Percentiles rank a stretch among this genome's conserved stretches.
These are phyloP conservation scores for Euwallacea similis DNA, from an alignment of 1,140 invertebrate genomes.

Conservation along the genomic window DNA sequence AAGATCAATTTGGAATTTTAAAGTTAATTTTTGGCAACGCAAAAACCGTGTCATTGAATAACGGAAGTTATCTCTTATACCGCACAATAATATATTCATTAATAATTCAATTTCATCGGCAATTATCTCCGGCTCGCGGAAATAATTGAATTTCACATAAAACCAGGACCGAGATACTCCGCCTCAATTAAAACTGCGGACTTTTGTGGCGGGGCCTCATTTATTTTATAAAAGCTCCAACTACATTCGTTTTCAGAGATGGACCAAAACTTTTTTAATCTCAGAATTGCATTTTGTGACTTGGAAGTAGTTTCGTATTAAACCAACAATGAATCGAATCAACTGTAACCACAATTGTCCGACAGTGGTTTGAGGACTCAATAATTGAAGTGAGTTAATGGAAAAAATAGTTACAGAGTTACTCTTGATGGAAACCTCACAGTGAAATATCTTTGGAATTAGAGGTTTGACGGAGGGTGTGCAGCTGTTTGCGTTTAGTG, in stretches of 20 bases:
- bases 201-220: slow-evolving; percentile 10
- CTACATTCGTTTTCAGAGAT: slow-evolving; percentile 3
- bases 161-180: neutral
- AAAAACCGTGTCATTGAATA: neutral
- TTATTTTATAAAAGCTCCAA: slow-evolving; percentile 6
- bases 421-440: too few species aligned
- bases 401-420: too few species aligned
- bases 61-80: slow-evolving; percentile 5
- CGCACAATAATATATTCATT: neutral
- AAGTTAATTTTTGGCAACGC: too few species aligned
- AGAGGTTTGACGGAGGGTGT: too few species aligned
- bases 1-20: too few species aligned
- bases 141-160: slow-evolving; percentile 17
- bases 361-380: too few species aligned
- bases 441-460: too few species aligned
- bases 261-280: neutral
- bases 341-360: too few species aligned
- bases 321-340: too few species aligned
- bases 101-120: slow-evolving; percentile 6
- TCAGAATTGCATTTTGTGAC: neutral
- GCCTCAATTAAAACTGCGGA: slow-evolving; percentile 6
- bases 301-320: too few species aligned
- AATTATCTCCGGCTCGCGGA: slow-evolving; percentile 11
- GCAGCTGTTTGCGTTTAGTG: too few species aligned
- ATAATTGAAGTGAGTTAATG: too few species aligned